Percentiles rank a stretch among this genome's conserved stretches.
Evolutionary conservation across 2,797 vertebrate genomes (phyloP).

Genomic region (Chromis chromis): DNA sequence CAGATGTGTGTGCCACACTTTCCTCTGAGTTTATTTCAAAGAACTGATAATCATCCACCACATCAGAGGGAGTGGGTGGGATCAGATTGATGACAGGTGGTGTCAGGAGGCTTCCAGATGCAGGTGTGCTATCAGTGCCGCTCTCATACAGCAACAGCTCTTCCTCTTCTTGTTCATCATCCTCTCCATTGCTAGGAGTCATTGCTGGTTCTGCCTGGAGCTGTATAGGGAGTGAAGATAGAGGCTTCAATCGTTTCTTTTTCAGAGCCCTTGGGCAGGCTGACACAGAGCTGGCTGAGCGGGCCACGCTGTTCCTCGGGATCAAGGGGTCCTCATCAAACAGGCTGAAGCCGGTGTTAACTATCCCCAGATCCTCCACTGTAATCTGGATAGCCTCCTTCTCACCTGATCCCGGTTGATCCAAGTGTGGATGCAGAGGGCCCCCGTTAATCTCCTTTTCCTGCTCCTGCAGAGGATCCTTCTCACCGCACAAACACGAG

Average conservation of each 20-base stretch:
- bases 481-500: conserved; percentile 59
- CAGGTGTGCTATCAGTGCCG: conserved; percentile 15
- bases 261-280: conserved; percentile 55
- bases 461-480: conserved; percentile 49
- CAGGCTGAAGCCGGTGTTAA: conserved; percentile 79
- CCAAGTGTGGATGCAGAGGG: conserved; percentile 39
- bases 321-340: conserved; percentile 57
- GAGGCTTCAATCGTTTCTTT: conserved; percentile 74
- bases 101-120: conserved; percentile 58
- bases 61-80: conserved; percentile 79
- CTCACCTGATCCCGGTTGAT: conserved; percentile 54
- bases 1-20: conserved; percentile 54
- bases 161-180: conserved; percentile 60
- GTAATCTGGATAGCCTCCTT: conserved; percentile 72
- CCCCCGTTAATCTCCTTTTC: conserved; percentile 55
- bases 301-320: conserved; percentile 31
- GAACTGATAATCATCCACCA: conserved; percentile 79
- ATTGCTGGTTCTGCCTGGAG: conserved; percentile 5
- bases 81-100: conserved; percentile 82
- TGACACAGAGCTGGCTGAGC: conserved; percentile 72
- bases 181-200: conserved; percentile 20
- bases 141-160: conserved; percentile 57
- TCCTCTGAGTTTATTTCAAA: conserved; percentile 79
- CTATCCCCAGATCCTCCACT: conserved; percentile 81
- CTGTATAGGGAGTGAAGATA: conserved; percentile 76